These are phyloP conservation scores for Nomada fabriciana DNA, from an alignment of 2,888 invertebrate genomes.

Conservation along the genomic window DNA sequence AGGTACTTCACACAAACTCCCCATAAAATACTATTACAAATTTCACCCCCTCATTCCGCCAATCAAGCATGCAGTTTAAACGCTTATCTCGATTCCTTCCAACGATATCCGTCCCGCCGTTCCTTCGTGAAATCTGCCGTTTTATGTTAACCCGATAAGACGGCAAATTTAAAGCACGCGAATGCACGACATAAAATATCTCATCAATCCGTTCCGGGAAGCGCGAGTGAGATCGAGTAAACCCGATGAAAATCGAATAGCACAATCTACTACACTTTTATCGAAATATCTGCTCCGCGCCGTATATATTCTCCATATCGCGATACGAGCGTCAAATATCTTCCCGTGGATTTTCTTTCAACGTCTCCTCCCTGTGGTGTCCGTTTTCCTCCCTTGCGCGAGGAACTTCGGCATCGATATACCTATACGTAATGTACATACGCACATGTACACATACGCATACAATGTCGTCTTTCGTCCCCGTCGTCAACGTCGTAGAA, in stretches of 20 bases:
- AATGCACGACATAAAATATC: slow-evolving; percentile 20
- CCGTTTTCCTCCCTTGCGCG: neutral
- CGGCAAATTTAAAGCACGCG: slow-evolving; percentile 1
- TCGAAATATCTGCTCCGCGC: slow-evolving; percentile 53
- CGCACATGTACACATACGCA: too few species aligned
- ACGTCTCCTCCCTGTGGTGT: slow-evolving; percentile 19
- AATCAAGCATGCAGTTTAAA: too few species aligned
- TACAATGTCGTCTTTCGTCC: neutral
- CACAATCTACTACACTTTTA: slow-evolving; percentile 42
- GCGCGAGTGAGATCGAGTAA: slow-evolving; percentile 10
- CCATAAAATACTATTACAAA: too few species aligned
- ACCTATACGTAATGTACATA: neutral
- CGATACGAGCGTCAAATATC: slow-evolving; percentile 40
- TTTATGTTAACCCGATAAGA: neutral
- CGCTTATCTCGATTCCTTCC: too few species aligned
- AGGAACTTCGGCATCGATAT: slow-evolving; percentile 4
- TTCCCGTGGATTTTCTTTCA: slow-evolving; percentile 53
- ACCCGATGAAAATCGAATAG: slow-evolving; percentile 24
- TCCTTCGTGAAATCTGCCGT: too few species aligned
- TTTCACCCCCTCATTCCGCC: too few species aligned
- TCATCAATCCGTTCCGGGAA: slow-evolving; percentile 13
- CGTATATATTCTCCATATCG: slow-evolving; percentile 14
- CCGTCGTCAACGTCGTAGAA: neutral
- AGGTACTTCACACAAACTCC: too few species aligned
- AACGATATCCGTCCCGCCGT: too few species aligned